phyloP scores from a whole-genome alignment of 2,888 invertebrate genomes.

The Drosophila eohydei region DNA sequence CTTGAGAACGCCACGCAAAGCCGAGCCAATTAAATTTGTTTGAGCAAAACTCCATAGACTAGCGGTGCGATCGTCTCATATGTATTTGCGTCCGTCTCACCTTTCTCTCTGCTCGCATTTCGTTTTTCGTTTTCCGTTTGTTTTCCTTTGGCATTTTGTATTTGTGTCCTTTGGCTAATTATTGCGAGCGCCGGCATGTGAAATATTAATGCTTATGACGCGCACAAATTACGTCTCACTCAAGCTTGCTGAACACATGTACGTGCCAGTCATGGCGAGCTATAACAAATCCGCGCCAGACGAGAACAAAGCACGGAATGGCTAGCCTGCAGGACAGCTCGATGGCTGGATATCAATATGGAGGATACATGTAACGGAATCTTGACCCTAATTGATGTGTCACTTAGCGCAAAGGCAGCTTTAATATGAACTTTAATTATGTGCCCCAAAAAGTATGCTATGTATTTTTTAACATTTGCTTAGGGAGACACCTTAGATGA shows the following conservation, averaged over 20 bases:
- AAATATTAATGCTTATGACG: conserved; percentile 46
- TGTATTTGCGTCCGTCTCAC: not conserved
- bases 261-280: conserved; percentile 30
- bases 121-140: not conserved
- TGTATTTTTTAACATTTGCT: not conserved
- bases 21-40: conserved; percentile 38
- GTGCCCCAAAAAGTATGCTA: conserved; percentile 23
- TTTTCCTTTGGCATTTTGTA: not conserved
- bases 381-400: conserved; percentile 27
- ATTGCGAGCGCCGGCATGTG: conserved; percentile 28
- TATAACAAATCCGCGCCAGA: conserved; percentile 24
- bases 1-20: conserved; percentile 39
- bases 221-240: conserved; percentile 31
- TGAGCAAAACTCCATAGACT: conserved; percentile 4
- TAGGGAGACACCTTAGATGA: no score
- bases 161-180: conserved; percentile 31
- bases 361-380: conserved; percentile 8
- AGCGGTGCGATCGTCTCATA: conserved; percentile 5
- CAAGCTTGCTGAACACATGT: not conserved
- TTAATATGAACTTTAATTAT: not conserved
- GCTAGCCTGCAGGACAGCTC: conserved; percentile 23
- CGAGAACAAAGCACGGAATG: not conserved
- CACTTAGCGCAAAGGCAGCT: conserved; percentile 10
- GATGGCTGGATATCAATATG: conserved; percentile 23
- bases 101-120: not conserved